Conservation (phyloP, 2,113 vertebrate genomes). For the Saguinus imperator region DNA sequence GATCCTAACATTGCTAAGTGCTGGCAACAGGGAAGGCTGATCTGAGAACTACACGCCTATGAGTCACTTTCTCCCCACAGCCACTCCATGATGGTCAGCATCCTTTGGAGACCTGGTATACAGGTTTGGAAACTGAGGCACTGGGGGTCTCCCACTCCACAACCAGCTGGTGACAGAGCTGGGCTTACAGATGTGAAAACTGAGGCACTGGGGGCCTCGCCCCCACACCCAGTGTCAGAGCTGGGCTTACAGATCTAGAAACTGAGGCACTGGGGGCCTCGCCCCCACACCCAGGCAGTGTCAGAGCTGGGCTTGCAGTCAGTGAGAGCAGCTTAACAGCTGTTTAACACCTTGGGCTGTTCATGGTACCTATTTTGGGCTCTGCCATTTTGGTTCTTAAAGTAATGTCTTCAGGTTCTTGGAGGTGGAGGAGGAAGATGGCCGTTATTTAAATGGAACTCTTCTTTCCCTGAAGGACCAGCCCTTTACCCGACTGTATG, state of each 20-base stretch:
- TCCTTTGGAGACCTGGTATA: neutral
- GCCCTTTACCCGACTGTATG: rapidly evolving
- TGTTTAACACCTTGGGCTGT: rapidly evolving
- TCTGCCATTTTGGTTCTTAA: neutral
- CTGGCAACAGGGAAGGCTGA: no score
- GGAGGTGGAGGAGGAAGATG: neutral
- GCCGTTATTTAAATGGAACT: rapidly evolving
- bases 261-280: no score
- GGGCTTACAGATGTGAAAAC: no score
- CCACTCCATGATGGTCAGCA: rapidly evolving
- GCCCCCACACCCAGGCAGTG: neutral
- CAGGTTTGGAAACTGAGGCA: neutral
- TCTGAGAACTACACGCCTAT: rapidly evolving
- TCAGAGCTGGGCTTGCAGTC: neutral
- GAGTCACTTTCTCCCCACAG: rapidly evolving
- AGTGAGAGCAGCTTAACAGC: rapidly evolving
- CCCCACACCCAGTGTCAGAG: no score
- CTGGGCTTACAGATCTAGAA: no score
- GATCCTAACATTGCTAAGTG: rapidly evolving
- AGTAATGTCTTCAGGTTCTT: rapidly evolving
- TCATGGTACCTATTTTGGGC: rapidly evolving
- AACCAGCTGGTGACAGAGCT: no score
- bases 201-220: rapidly evolving
- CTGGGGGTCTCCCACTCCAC: rapidly evolving
- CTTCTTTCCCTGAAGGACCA: rapidly evolving